phyloP scores from a whole-genome alignment of 2,113 vertebrate genomes.

The Lamprologus speciosus region DNA sequence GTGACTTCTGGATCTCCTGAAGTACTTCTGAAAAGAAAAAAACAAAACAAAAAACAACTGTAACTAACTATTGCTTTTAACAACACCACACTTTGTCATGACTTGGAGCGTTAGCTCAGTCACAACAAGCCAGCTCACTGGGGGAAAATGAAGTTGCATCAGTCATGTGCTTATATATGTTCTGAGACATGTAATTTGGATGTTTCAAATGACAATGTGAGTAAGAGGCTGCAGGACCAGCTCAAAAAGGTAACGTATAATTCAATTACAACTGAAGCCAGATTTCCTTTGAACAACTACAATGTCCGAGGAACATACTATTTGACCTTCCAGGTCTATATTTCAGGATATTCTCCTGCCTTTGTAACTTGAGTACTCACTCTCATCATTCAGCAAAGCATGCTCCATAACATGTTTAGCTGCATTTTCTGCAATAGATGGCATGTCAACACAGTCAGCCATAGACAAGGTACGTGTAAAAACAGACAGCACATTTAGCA shows the following conservation, averaged over 20 bases:
- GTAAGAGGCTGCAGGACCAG: slow-evolving; percentile 4
- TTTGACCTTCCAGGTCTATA: neutral
- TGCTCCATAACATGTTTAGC: slow-evolving; percentile 86
- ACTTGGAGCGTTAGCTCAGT: neutral
- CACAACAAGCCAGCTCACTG: neutral
- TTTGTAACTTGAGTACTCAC: slow-evolving; percentile 73
- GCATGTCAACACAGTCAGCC: slow-evolving; percentile 10
- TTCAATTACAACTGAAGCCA: neutral
- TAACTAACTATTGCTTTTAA: neutral
- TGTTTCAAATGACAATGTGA: neutral
- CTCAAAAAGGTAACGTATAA: neutral
- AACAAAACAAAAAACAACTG: neutral
- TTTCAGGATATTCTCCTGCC: neutral
- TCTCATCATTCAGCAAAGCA: slow-evolving; percentile 92
- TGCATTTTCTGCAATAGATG: slow-evolving; percentile 68
- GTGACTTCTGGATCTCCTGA: slow-evolving; percentile 92
- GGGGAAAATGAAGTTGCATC: neutral
- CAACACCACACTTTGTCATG: neutral
- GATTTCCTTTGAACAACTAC: neutral
- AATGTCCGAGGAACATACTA: neutral
- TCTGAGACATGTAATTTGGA: neutral
- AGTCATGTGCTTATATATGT: neutral
- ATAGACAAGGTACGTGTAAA: neutral
- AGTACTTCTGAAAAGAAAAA: slow-evolving; percentile 78
- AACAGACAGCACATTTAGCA: slow-evolving; percentile 11